These are phyloP conservation scores for Alcedo atthis DNA, from an alignment of 2,797 vertebrate genomes.

Conservation along the genomic window DNA sequence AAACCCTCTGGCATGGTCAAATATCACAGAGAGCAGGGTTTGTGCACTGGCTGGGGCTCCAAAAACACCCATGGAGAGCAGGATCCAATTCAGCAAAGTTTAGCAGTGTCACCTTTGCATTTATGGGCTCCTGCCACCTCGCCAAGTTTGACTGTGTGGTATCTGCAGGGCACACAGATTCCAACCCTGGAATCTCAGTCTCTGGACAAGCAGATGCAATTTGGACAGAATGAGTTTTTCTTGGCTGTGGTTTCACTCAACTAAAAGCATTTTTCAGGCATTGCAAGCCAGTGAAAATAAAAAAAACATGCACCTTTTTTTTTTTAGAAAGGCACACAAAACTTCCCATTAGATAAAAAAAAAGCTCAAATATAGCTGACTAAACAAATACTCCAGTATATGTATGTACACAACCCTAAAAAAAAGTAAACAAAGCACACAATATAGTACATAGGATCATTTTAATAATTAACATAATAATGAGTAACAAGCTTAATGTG, in stretches of 20 bases:
- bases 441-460: background rate
- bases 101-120: background rate
- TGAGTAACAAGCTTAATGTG: background rate
- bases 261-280: background rate
- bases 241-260: background rate
- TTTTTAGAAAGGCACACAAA: background rate
- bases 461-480: conserved; percentile 27
- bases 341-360: background rate
- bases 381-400: background rate
- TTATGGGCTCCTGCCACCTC: background rate
- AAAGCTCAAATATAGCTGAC: background rate
- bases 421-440: conserved; percentile 14
- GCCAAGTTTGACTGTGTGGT: fast-evolving
- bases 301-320: background rate
- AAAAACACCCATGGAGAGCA: background rate
- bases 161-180: background rate
- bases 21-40: background rate
- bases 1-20: background rate
- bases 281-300: conserved; percentile 12
- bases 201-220: background rate
- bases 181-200: background rate
- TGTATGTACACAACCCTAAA: background rate
- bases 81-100: background rate
- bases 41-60: background rate
- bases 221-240: background rate